These are phyloP conservation scores for Euzetes globulus DNA, from an alignment of 2,888 invertebrate genomes.

Conservation along the genomic window DNA sequence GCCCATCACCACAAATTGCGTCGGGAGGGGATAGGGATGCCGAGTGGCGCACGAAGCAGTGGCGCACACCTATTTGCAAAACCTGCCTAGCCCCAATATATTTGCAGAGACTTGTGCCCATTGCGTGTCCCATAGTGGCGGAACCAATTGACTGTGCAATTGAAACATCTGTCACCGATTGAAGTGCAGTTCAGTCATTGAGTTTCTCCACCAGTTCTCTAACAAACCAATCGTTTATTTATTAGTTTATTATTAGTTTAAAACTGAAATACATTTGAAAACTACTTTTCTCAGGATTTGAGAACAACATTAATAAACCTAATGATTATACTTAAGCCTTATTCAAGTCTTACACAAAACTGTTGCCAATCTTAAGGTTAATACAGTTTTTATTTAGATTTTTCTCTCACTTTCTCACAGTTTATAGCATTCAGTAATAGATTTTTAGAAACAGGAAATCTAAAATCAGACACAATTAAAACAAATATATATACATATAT, in stretches of 20 bases:
- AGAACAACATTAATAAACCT: neutral
- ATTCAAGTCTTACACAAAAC: neutral
- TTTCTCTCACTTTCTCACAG: neutral
- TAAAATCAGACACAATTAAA: too few species aligned
- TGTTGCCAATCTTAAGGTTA: neutral
- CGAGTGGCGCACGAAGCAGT: neutral
- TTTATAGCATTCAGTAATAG: neutral
- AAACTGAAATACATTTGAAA: neutral
- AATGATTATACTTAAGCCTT: neutral
- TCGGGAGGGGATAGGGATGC: conserved; percentile 8
- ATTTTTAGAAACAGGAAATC: neutral
- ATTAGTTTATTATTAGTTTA: neutral
- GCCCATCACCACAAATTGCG: conserved; percentile 22
- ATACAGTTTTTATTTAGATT: neutral
- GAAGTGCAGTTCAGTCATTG: conserved; percentile 5
- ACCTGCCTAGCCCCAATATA: neutral
- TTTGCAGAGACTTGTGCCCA: neutral
- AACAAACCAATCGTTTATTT: conserved; percentile 1
- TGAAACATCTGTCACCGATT: conserved; percentile 19
- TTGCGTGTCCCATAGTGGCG: neutral
- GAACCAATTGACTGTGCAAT: neutral
- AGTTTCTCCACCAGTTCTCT: neutral
- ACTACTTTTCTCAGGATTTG: neutral
- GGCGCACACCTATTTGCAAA: neutral
- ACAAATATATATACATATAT: too few species aligned